Conservation (phyloP, 2,113 vertebrate genomes). For the Tetrax tetrax region DNA sequence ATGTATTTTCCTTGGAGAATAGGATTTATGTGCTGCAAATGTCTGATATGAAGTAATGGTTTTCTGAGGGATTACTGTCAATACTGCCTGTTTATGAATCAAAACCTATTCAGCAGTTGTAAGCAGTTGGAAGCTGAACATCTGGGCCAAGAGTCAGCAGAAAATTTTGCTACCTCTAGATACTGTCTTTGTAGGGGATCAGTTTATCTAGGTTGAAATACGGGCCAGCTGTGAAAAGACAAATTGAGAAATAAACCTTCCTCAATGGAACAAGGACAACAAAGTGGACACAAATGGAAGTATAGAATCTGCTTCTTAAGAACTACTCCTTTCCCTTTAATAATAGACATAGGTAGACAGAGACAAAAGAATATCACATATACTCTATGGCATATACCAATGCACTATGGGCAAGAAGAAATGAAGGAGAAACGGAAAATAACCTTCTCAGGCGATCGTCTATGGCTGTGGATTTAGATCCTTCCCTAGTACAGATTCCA, state of each 20-base stretch:
- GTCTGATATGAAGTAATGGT: conserved; percentile 31
- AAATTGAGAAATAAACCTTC: conserved; percentile 24
- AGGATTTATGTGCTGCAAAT: conserved; percentile 44
- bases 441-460: not conserved
- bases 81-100: conserved; percentile 35
- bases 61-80: conserved; percentile 54
- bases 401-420: not conserved
- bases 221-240: not conserved
- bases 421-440: not conserved
- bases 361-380: not conserved
- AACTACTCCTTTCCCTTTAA: not conserved
- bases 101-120: conserved; percentile 9
- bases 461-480: not conserved
- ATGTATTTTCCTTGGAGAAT: conserved; percentile 31
- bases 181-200: conserved; percentile 16
- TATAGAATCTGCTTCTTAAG: not conserved
- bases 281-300: not conserved
- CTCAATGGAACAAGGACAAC: not conserved
- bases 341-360: not conserved
- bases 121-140: conserved; percentile 51
- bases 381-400: not conserved
- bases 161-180: conserved; percentile 44
- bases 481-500: not conserved
- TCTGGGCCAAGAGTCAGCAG: conserved; percentile 47
- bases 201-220: conserved; percentile 39